Evolutionary conservation across 2,113 vertebrate species (phyloP).

Genomic region (Halcyon malimbica): DNA sequence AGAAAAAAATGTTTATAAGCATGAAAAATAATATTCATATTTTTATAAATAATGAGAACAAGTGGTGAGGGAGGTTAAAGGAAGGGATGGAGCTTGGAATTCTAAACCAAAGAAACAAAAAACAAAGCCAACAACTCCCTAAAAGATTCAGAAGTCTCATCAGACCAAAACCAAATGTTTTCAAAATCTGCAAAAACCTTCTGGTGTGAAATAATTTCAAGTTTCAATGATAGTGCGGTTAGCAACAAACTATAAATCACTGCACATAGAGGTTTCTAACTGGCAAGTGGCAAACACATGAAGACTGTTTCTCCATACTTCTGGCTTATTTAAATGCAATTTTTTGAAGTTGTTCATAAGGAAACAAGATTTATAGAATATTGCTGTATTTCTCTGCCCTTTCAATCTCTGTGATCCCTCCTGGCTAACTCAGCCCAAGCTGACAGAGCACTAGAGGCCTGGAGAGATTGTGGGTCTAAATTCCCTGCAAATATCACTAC

Average conservation of each 20-base stretch:
- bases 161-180: constrained; percentile 38
- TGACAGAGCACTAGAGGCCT: background rate
- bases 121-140: background rate
- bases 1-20: background rate
- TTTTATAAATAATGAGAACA: background rate
- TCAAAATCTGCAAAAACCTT: constrained; percentile 15
- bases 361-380: constrained; percentile 15
- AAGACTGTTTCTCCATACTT: constrained; percentile 26
- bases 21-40: background rate
- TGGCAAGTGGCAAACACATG: constrained; percentile 15
- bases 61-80: background rate
- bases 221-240: background rate
- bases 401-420: background rate
- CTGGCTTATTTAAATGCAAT: background rate
- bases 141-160: constrained; percentile 9
- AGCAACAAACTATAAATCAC: constrained; percentile 42
- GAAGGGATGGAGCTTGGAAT: background rate
- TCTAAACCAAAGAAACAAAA: background rate
- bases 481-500: background rate
- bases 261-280: background rate
- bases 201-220: constrained; percentile 38
- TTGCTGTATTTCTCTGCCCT: background rate
- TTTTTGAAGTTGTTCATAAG: background rate
- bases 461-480: background rate
- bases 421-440: background rate